Conservation (phyloP, 2,797 vertebrate species). For the Acanthiza pusilla region DNA sequence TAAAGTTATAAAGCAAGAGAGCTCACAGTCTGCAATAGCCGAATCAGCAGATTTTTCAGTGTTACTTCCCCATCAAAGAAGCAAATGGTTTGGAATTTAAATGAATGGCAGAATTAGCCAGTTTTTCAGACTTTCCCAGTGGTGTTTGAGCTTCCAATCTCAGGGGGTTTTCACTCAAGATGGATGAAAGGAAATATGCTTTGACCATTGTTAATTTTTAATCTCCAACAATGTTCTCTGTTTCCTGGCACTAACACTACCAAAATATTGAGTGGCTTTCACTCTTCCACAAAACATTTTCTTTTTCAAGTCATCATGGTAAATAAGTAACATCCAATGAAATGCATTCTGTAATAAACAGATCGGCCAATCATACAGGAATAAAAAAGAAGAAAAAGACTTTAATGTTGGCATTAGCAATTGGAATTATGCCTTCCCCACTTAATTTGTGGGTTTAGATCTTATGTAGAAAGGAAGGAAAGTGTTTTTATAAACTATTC, state of each 20-base stretch:
- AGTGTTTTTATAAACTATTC: neutral
- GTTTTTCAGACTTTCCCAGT: slow-evolving; percentile 49
- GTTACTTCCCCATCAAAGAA: slow-evolving; percentile 52
- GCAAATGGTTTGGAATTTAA: slow-evolving; percentile 43
- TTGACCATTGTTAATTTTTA: slow-evolving; percentile 32
- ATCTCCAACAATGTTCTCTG: neutral
- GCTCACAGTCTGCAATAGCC: slow-evolving; percentile 22
- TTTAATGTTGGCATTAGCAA: neutral
- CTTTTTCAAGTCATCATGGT: slow-evolving; percentile 7
- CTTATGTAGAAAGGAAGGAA: neutral
- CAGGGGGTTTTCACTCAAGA: slow-evolving; percentile 1
- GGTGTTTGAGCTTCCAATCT: neutral
- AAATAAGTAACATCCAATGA: neutral
- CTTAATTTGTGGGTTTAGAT: neutral
- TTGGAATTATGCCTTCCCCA: neutral
- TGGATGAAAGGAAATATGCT: slow-evolving; percentile 13
- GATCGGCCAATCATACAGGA: neutral
- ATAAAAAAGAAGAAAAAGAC: neutral
- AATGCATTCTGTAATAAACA: neutral
- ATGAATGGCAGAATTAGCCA: slow-evolving; percentile 17
- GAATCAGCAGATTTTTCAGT: slow-evolving; percentile 62
- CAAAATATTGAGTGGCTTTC: neutral
- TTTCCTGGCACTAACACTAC: neutral
- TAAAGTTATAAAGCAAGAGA: slow-evolving; percentile 53
- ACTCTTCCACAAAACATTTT: slow-evolving; percentile 21